A percentile compares a stretch with the other conserved stretches of the same genome.
Conservation (phyloP, 1,140 invertebrate genomes). For the Drosophila bocqueti region DNA sequence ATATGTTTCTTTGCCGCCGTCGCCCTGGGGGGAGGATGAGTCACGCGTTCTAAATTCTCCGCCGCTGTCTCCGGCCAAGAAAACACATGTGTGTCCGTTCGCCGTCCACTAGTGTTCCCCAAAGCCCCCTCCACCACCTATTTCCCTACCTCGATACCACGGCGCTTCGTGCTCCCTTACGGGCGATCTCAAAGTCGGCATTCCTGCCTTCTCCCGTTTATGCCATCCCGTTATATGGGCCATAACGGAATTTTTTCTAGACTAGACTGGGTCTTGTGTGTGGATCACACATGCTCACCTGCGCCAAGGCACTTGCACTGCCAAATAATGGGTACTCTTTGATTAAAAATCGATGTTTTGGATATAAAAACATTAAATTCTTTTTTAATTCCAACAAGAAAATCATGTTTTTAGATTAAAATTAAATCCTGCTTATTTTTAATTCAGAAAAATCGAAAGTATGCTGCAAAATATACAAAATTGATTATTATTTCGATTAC, state of each 20-base stretch:
- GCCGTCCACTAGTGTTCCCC: slow-evolving; percentile 8
- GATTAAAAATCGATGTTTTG: not conserved
- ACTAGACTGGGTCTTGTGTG: slow-evolving; percentile 9
- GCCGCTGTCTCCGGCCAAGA: slow-evolving; percentile 32
- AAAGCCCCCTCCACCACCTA: not conserved
- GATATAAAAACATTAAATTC: not conserved
- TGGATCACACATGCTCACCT: slow-evolving; percentile 9
- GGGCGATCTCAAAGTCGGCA: not conserved
- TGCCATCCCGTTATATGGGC: slow-evolving; percentile 42
- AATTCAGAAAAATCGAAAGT: not conserved
- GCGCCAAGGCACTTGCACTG: slow-evolving; percentile 6
- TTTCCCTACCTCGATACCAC: not conserved
- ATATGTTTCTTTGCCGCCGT: slow-evolving; percentile 36
- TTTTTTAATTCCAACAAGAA: too few relatives aligned
- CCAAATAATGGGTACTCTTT: not conserved
- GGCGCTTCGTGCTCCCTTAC: slow-evolving; percentile 13
- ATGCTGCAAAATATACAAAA: not conserved
- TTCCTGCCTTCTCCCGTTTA: slow-evolving; percentile 19
- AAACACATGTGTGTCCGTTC: slow-evolving; percentile 42
- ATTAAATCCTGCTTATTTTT: not conserved
- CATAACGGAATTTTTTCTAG: slow-evolving; percentile 38
- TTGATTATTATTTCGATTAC: not conserved
- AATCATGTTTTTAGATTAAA: not conserved
- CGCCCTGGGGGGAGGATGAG: slow-evolving; percentile 43
- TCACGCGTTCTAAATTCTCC: slow-evolving; percentile 51